Evolutionary conservation across 2,113 vertebrate genomes (phyloP).

Genomic region (Sapayoa aenigma): DNA sequence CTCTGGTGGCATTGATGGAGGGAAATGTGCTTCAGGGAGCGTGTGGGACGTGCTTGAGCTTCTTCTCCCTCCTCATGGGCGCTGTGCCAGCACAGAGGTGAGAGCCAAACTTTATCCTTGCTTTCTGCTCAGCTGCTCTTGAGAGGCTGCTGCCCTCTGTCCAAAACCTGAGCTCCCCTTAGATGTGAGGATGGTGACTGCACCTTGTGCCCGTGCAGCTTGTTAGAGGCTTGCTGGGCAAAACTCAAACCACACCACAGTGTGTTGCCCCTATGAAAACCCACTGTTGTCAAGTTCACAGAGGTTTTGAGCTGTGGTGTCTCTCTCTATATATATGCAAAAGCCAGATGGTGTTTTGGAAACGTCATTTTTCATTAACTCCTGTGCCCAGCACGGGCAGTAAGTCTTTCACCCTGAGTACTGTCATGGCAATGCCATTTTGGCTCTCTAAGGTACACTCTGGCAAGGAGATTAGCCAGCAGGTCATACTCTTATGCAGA

Average conservation of each 20-base stretch:
- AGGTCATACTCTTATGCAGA: not conserved
- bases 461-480: not conserved
- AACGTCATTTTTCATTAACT: conserved; percentile 10
- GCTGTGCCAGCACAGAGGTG: conserved; percentile 43
- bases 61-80: not conserved
- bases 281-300: not conserved
- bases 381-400: not conserved
- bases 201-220: not conserved
- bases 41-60: conserved; percentile 39
- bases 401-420: not conserved
- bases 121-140: conserved; percentile 5
- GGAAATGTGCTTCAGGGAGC: conserved; percentile 35
- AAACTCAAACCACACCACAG: not conserved
- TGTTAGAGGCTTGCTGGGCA: not conserved
- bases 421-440: not conserved
- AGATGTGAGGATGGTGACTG: not conserved
- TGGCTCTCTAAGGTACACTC: not conserved
- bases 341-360: conserved; percentile 32
- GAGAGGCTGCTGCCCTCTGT: not conserved
- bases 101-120: conserved; percentile 37
- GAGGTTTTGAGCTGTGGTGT: not conserved
- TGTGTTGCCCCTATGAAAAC: not conserved
- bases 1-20: not conserved
- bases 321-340: not conserved
- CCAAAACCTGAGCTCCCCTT: not conserved